These are phyloP conservation scores for Achroia grisella DNA, from an alignment of 1,140 invertebrate species.

Conservation along the genomic window DNA sequence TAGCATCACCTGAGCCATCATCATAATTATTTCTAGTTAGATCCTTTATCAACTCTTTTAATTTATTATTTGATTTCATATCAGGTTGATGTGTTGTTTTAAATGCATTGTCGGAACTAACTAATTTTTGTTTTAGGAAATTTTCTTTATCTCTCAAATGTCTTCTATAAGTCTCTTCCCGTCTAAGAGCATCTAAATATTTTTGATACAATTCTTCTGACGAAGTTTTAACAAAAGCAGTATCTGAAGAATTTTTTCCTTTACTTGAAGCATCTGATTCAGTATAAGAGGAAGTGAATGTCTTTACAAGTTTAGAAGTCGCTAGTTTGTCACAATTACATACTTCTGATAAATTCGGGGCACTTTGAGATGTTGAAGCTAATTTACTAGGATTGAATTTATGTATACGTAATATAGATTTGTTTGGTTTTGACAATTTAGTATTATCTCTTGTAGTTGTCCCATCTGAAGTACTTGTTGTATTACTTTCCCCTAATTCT, in stretches of 20 bases:
- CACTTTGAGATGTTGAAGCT: slow-evolving; percentile 59
- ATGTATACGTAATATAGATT: slow-evolving; percentile 50
- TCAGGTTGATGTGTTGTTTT: slow-evolving; percentile 23
- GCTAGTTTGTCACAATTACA: slow-evolving; percentile 29
- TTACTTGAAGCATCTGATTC: slow-evolving; percentile 49
- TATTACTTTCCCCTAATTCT: slow-evolving; percentile 21
- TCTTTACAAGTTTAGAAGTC: slow-evolving; percentile 20
- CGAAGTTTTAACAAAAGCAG: slow-evolving; percentile 39
- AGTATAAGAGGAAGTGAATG: slow-evolving; percentile 31
- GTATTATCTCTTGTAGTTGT: slow-evolving; percentile 31
- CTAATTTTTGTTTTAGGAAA: slow-evolving; percentile 53
- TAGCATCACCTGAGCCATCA: slow-evolving; percentile 61
- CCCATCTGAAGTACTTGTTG: slow-evolving; percentile 53
- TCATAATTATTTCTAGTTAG: slow-evolving; percentile 57
- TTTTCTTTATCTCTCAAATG: slow-evolving; percentile 53
- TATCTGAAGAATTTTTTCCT: slow-evolving; percentile 36
- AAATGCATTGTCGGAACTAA: slow-evolving; percentile 35
- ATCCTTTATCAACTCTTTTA: slow-evolving; percentile 57
- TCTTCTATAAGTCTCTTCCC: slow-evolving; percentile 53
- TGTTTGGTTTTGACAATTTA: slow-evolving; percentile 39
- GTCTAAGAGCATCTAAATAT: slow-evolving; percentile 55
- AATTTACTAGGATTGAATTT: slow-evolving; percentile 47
- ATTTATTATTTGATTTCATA: slow-evolving; percentile 27
- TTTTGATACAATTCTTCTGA: slow-evolving; percentile 62
- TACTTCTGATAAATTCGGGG: slow-evolving; percentile 44